Evolutionary conservation across 2,113 vertebrate genomes (phyloP).

Genomic region (Melierax canorus): DNA sequence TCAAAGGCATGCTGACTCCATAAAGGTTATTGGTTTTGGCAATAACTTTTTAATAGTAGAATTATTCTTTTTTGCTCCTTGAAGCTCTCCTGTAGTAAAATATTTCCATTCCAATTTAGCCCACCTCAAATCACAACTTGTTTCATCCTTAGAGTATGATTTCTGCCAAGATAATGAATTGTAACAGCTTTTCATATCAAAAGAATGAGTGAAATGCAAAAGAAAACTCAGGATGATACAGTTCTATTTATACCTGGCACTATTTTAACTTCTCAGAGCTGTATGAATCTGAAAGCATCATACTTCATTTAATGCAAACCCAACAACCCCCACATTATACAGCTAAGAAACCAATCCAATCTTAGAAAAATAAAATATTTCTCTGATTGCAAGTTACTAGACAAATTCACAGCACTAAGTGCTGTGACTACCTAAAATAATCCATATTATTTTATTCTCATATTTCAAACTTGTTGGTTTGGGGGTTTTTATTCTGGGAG

Average conservation of each 20-base stretch:
- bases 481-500: neutral
- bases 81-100: neutral
- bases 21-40: constrained; percentile 30
- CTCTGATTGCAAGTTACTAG: neutral
- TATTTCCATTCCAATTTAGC: neutral
- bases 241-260: neutral
- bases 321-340: neutral
- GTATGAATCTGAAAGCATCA: neutral
- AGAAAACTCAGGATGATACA: neutral
- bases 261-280: neutral
- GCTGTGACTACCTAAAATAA: neutral
- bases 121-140: neutral
- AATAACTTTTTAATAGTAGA: constrained; percentile 41
- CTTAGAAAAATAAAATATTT: neutral
- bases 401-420: neutral
- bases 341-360: neutral
- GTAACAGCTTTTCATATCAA: neutral
- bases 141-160: neutral
- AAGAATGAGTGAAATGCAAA: neutral
- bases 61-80: neutral
- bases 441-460: neutral
- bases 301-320: neutral
- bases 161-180: constrained; percentile 36
- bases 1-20: constrained; percentile 18
- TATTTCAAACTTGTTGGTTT: neutral